Conservation (phyloP, 2,113 vertebrate genomes). For the Daubentonia madagascariensis region DNA sequence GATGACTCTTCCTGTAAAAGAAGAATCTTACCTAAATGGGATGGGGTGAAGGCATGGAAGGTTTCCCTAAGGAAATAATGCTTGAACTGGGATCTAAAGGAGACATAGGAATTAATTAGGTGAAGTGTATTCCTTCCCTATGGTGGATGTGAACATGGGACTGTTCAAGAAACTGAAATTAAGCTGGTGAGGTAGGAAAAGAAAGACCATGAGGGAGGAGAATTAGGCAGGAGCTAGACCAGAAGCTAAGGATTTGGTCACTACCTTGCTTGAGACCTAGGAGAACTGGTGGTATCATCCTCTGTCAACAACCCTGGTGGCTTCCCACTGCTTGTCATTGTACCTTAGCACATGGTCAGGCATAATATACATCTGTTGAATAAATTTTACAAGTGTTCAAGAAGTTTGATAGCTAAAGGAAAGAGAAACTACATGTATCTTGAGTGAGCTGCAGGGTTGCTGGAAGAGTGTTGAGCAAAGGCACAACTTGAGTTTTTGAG, state of each 20-base stretch:
- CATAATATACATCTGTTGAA: background rate
- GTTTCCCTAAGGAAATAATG: background rate
- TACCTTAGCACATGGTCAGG: too few relatives aligned
- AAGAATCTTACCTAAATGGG: background rate
- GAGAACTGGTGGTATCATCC: background rate
- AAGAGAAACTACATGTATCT: background rate
- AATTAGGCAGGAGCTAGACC: background rate
- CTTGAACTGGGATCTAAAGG: background rate
- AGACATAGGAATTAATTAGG: background rate
- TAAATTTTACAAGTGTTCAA: background rate
- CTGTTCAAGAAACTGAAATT: background rate
- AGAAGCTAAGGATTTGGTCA: background rate
- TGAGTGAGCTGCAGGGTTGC: background rate
- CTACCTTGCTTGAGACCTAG: background rate
- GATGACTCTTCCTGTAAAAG: background rate
- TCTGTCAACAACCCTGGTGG: background rate
- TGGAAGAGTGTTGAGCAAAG: background rate
- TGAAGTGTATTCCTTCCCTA: background rate
- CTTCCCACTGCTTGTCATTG: background rate
- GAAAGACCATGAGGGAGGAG: background rate
- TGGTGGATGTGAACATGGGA: background rate
- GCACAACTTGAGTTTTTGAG: background rate
- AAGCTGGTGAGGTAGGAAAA: background rate
- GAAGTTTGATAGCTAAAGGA: background rate
- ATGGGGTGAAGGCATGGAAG: background rate